Evolutionary conservation across 2,888 invertebrate genomes (phyloP), one percentile per base, ranked within the genome.

Genomic region (Eurois occulta): DNA sequence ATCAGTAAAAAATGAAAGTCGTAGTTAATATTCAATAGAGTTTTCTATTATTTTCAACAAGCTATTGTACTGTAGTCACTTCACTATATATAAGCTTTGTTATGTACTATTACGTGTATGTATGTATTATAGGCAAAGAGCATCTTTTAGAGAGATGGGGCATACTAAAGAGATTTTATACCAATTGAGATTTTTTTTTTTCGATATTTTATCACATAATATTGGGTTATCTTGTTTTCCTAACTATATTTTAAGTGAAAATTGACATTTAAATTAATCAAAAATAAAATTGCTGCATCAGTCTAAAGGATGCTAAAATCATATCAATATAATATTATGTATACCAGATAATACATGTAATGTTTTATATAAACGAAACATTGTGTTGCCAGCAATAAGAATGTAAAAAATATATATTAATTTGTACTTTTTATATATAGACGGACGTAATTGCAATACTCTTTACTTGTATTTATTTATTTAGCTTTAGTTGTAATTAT

Each of bases 371-470:
- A 78, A 74, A 81, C 16, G 18, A 65, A 77, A 79, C 46, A 60
- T 80, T 82, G 73, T 84, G 78, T 86, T 86, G 81, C 77, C 85
- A 86, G 85, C 86, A 86, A 83, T 87, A 88, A 84, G 60, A 83
- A 79, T 80, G 58, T 85, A 74, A 81, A 58, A 78, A 72, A 72
- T 81, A 69, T 72, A 43, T 71, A 84, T 81, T 85, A 46, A 66
- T 83, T 81, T 81, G 78, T 88, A 81, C 76, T 71, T 85, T 86
- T 83, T 85, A 60, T 88, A 81, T 70, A 77, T 80, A 75, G 68
- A 86, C 60, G 87, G 91, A 90, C 89, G 78, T 81, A 90, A 91
- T 91, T 92, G 91, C 90, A 92, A 92, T 91, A 87, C 79, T 72
- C 65, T 86, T 72, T 66, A 24, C 13, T 70, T 73, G 81, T 77